Conservation (phyloP, 2,888 invertebrate species). For the Rhorus exstirpatorius region DNA sequence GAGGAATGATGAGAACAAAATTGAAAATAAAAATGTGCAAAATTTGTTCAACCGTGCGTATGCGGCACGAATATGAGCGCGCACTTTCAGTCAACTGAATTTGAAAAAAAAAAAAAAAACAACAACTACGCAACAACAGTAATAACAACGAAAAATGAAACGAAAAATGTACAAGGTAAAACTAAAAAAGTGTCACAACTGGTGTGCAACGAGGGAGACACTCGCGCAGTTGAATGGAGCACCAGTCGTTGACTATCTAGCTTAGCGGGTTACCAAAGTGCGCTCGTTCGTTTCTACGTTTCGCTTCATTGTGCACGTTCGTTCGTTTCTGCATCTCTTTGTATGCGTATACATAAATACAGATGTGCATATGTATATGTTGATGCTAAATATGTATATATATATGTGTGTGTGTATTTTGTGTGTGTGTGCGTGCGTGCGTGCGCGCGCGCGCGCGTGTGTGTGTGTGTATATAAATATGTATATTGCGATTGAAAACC, state of each 20-base stretch:
- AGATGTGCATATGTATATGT: background rate
- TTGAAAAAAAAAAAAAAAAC: background rate
- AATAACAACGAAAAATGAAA: background rate
- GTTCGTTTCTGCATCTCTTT: background rate
- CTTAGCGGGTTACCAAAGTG: conserved; percentile 69
- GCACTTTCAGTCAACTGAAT: background rate
- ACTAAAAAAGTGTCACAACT: conserved; percentile 11
- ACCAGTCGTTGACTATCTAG: conserved; percentile 74
- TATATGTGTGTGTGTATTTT: too few species aligned
- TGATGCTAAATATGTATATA: too few species aligned
- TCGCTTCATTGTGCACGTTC: conserved; percentile 53
- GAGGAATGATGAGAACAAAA: background rate
- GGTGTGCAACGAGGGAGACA: conserved; percentile 29
- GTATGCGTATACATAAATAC: background rate
- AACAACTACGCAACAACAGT: background rate
- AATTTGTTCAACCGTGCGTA: conserved; percentile 8
- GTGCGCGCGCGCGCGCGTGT: too few species aligned
- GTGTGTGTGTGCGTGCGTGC: too few species aligned
- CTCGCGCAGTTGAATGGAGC: conserved; percentile 70
- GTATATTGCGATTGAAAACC: background rate
- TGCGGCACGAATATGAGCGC: background rate
- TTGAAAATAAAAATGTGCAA: background rate
- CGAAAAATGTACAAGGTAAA: conserved; percentile 26
- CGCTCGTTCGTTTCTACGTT: conserved; percentile 68
- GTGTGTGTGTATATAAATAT: background rate